phyloP scores from a whole-genome alignment of 2,888 invertebrate genomes.

The Drosophila dives region DNA sequence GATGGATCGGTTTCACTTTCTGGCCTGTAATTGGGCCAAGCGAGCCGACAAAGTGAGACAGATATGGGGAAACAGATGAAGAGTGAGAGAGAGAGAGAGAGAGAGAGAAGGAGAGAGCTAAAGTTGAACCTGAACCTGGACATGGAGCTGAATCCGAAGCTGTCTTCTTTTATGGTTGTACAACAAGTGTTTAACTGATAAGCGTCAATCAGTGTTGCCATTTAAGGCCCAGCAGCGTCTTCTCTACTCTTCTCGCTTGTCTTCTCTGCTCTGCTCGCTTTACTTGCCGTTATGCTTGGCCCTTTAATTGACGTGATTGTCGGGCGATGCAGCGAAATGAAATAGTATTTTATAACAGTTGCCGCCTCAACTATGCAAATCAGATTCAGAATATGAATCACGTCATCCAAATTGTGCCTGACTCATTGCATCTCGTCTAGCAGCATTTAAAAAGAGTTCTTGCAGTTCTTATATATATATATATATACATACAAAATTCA shows the following conservation, averaged over 20 bases:
- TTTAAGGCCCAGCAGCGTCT: slow-evolving; percentile 17
- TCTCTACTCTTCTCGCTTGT: not conserved
- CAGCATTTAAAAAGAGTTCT: not conserved
- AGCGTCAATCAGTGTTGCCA: slow-evolving; percentile 36
- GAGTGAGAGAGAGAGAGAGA: slow-evolving; percentile 10
- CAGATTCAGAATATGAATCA: slow-evolving; percentile 27
- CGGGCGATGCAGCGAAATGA: slow-evolving; percentile 16
- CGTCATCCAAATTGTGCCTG: too few species aligned
- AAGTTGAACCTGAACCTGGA: slow-evolving; percentile 26
- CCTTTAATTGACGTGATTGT: slow-evolving; percentile 71
- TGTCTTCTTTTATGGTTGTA: slow-evolving; percentile 13
- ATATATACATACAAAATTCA: too few species aligned
- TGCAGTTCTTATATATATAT: not conserved
- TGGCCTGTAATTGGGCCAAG: slow-evolving; percentile 77
- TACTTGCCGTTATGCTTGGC: slow-evolving; percentile 71
- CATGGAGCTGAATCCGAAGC: slow-evolving; percentile 1
- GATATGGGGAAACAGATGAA: slow-evolving; percentile 5
- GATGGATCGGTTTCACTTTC: slow-evolving; percentile 71
- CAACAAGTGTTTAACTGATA: slow-evolving; percentile 37
- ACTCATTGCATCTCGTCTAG: not conserved
- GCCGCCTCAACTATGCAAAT: slow-evolving; percentile 49
- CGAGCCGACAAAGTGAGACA: slow-evolving; percentile 53
- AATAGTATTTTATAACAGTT: slow-evolving; percentile 48
- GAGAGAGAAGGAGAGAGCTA: not conserved
- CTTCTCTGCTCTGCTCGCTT: slow-evolving; percentile 30